A percentile compares a stretch with the other conserved stretches of the same genome.
Conservation (phyloP, 2,888 invertebrate species). For the Apantesis nais region DNA sequence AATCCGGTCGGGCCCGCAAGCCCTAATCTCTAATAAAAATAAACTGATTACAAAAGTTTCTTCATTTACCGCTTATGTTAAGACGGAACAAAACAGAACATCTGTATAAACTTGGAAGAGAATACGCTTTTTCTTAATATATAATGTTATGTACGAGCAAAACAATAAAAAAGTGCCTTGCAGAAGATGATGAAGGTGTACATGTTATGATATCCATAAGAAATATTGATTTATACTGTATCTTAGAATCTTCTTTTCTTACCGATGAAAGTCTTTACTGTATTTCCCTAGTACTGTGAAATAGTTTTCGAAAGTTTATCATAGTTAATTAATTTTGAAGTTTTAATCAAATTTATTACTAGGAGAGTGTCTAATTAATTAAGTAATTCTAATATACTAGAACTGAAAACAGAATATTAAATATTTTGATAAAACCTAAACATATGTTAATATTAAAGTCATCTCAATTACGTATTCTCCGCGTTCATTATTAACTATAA, state of each 20-base stretch:
- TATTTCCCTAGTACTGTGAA: conserved; percentile 63
- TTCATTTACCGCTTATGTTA: conserved; percentile 57
- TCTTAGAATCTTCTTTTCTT: conserved; percentile 48
- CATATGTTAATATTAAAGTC: not conserved
- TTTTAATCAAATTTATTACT: conserved; percentile 18
- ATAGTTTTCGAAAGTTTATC: conserved; percentile 30
- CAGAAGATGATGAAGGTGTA: conserved; percentile 25
- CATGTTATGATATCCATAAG: conserved; percentile 7
- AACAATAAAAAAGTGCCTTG: conserved; percentile 24
- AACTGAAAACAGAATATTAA: not conserved
- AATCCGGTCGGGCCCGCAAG: conserved; percentile 53
- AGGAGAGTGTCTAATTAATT: not conserved
- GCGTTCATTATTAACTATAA: not conserved
- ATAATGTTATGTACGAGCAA: conserved; percentile 26
- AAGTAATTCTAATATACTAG: not conserved
- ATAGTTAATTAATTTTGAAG: conserved; percentile 15
- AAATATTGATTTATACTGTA: conserved; percentile 27
- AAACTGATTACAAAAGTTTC: conserved; percentile 64
- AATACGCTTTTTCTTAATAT: conserved; percentile 42
- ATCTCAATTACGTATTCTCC: not conserved
- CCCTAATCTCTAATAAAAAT: conserved; percentile 56
- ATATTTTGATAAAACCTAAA: not conserved
- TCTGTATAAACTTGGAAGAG: conserved; percentile 41
- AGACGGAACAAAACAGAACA: conserved; percentile 48
- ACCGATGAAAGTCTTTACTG: conserved; percentile 53